These are phyloP conservation scores for Trogon surrucura DNA, from an alignment of 2,113 vertebrate species.

Conservation along the genomic window DNA sequence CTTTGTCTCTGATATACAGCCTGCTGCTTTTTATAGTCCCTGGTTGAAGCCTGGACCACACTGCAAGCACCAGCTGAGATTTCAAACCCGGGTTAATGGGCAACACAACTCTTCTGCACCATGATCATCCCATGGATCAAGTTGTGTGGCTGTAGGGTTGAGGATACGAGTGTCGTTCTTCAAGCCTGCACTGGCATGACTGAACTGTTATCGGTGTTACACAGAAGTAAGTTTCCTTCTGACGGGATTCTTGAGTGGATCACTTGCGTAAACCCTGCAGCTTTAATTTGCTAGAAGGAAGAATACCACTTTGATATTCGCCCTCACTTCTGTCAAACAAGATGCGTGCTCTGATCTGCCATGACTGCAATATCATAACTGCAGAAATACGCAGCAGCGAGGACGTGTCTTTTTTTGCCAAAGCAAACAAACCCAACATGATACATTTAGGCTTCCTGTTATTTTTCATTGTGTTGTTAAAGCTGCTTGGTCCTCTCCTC, in stretches of 20 bases:
- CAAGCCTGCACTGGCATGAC: background rate
- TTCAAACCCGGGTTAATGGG: background rate
- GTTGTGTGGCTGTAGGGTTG: background rate
- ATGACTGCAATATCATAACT: background rate
- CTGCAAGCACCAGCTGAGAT: background rate
- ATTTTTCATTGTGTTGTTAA: background rate
- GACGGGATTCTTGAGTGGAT: background rate
- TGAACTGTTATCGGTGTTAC: background rate
- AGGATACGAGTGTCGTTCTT: background rate
- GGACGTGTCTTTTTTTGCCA: background rate
- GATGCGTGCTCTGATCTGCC: background rate
- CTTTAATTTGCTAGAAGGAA: conserved; percentile 27
- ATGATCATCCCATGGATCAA: background rate
- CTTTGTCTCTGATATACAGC: background rate
- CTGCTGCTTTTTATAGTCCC: background rate
- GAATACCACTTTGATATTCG: conserved; percentile 20
- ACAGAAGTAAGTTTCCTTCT: conserved; percentile 7
- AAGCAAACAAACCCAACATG: background rate
- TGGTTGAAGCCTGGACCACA: background rate
- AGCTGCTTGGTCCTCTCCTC: background rate
- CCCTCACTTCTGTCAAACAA: conserved; percentile 1
- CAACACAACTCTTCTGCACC: background rate
- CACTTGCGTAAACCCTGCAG: background rate
- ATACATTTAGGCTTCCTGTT: background rate
- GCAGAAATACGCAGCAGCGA: background rate